These are phyloP conservation scores for Brachyptera putata DNA, from an alignment of 2,888 invertebrate species.

Conservation along the genomic window DNA sequence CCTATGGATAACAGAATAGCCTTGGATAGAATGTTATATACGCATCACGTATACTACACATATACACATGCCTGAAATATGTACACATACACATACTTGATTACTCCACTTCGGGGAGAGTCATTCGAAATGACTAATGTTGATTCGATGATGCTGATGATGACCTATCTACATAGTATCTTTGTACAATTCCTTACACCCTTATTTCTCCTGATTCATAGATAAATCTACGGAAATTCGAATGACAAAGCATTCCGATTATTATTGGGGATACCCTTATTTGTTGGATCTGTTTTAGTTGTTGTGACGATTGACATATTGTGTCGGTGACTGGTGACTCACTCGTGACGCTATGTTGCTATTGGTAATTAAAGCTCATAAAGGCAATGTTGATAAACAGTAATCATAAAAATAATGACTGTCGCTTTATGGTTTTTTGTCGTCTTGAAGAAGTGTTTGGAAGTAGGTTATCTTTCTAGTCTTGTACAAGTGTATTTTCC, in stretches of 20 bases:
- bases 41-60: background rate
- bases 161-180: constrained; percentile 3
- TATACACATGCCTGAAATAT: background rate
- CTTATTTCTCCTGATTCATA: constrained; percentile 1
- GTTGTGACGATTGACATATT: background rate
- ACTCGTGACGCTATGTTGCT: background rate
- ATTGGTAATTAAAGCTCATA: constrained; percentile 2
- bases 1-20: too few species aligned
- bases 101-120: background rate
- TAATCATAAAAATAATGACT: too few species aligned
- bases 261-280: background rate
- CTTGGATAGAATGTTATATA: background rate
- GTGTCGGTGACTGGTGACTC: background rate
- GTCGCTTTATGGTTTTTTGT: too few species aligned
- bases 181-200: background rate
- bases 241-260: background rate
- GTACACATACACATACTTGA: background rate
- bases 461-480: too few species aligned
- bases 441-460: too few species aligned
- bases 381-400: constrained; percentile 3
- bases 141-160: background rate
- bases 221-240: background rate
- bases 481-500: too few species aligned
- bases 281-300: too few species aligned
- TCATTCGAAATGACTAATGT: constrained; percentile 14